Conservation (phyloP, 37 sponge, comb jelly and placozoan genomes). For the Theonella swinhoei region DNA sequence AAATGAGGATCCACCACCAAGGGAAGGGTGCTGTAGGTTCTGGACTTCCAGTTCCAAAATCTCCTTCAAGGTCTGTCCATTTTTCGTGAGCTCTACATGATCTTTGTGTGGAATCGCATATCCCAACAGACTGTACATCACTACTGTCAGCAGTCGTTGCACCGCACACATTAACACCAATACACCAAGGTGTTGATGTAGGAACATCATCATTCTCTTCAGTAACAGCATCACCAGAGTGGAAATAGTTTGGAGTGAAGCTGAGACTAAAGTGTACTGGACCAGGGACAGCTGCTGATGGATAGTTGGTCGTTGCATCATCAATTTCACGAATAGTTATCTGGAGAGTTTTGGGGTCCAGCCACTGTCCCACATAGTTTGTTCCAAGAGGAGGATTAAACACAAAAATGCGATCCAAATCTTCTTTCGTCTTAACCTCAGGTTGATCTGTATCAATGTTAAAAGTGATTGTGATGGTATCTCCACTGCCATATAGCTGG, state of each 20-base stretch:
- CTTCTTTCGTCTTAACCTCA: slow-evolving; percentile 50
- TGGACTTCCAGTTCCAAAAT: slow-evolving; percentile 35
- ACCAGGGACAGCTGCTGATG: slow-evolving; percentile 5
- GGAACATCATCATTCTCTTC: slow-evolving; percentile 42
- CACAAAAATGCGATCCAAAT: slow-evolving; percentile 72
- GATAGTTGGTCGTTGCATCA: background rate
- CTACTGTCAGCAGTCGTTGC: background rate
- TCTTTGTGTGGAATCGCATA: slow-evolving; percentile 52
- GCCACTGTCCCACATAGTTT: slow-evolving; percentile 77
- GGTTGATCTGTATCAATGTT: slow-evolving; percentile 68
- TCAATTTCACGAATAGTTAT: slow-evolving; percentile 60
- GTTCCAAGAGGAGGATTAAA: slow-evolving; percentile 71
- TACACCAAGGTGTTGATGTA: slow-evolving; percentile 63
- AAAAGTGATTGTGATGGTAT: slow-evolving; percentile 76
- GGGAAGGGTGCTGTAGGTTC: slow-evolving; percentile 8
- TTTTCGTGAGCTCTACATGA: slow-evolving; percentile 80
- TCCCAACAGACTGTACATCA: slow-evolving; percentile 52
- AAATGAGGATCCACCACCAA: slow-evolving; percentile 63
- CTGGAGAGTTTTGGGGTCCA: slow-evolving; percentile 32
- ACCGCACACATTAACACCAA: slow-evolving; percentile 86
- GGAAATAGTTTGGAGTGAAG: slow-evolving; percentile 70
- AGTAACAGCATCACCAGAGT: slow-evolving; percentile 12
- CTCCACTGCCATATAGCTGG: slow-evolving; percentile 58
- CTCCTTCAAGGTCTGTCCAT: slow-evolving; percentile 24
- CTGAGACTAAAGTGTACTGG: slow-evolving; percentile 23